Percentiles rank a stretch among this genome's conserved stretches.
Conservation (phyloP, 37 sponge, comb jelly and placozoan species). For the Bolinopsis microptera region DNA sequence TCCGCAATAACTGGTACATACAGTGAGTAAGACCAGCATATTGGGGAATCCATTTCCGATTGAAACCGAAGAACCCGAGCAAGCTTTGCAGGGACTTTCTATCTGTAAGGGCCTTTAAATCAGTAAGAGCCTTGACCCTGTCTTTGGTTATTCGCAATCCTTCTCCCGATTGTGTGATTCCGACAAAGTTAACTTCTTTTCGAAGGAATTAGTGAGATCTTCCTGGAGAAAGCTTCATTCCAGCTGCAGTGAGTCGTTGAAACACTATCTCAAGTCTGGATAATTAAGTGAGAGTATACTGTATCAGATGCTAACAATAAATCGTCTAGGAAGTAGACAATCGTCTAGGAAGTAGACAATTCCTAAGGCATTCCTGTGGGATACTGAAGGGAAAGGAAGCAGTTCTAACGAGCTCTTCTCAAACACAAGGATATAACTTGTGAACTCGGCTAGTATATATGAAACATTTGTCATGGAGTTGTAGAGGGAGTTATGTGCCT, state of each 20-base stretch:
- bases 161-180: not conserved
- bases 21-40: not conserved
- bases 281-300: not conserved
- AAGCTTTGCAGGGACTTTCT: not conserved
- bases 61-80: not conserved
- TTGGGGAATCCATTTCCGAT: not conserved
- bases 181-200: not conserved
- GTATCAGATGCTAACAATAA: not conserved
- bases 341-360: too few species aligned
- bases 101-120: not conserved
- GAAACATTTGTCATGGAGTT: too few species aligned
- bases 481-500: too few species aligned
- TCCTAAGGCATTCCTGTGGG: too few species aligned
- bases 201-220: not conserved
- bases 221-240: not conserved
- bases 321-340: constrained; percentile 31
- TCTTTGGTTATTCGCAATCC: not conserved
- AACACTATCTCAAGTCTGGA: not conserved
- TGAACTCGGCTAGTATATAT: too few species aligned
- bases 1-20: not conserved
- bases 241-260: not conserved
- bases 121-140: not conserved
- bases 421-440: too few species aligned
- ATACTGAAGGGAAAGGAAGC: too few species aligned
- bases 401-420: too few species aligned